phyloP scores from a whole-genome alignment of 2,113 vertebrate species.

The Ascaphus truei region DNA sequence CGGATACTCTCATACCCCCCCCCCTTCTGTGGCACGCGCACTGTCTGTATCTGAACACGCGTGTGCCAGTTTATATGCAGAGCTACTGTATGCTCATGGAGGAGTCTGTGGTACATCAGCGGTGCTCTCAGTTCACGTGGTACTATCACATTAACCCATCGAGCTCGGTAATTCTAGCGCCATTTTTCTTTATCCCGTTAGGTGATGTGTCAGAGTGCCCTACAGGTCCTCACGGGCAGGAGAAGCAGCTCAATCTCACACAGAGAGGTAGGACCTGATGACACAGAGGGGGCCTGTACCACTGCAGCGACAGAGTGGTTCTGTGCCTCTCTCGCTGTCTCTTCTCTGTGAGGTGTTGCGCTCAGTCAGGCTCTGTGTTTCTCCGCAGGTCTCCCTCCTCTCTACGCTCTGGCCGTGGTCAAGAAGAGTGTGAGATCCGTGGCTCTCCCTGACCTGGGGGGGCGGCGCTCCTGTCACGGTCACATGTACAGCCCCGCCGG shows the following conservation, averaged over 20 bases:
- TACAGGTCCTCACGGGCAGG: neutral
- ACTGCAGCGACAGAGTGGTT: no score
- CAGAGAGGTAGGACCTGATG: conserved; percentile 45
- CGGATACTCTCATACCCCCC: no score
- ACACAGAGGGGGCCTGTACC: no score
- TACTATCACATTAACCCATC: no score
- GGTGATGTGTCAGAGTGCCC: neutral
- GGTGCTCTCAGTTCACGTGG: no score
- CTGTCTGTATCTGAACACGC: no score
- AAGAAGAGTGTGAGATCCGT: conserved; percentile 67
- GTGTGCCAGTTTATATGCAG: no score
- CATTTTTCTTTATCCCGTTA: neutral
- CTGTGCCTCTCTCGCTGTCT: no score
- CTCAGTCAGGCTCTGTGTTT: neutral
- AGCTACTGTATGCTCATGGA: no score
- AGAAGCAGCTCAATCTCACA: neutral
- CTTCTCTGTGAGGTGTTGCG: no score
- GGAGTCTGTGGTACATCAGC: no score
- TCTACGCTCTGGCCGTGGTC: conserved; percentile 69
- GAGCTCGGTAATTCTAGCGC: neutral
- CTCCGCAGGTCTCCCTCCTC: conserved; percentile 59
- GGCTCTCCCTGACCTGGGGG: conserved; percentile 62
- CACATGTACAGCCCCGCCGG: conserved; percentile 79
- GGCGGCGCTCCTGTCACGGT: conserved; percentile 80
- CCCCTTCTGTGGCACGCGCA: no score